phyloP scores from a whole-genome alignment of 1,140 invertebrate species.

The Eurosta solidaginis region DNA sequence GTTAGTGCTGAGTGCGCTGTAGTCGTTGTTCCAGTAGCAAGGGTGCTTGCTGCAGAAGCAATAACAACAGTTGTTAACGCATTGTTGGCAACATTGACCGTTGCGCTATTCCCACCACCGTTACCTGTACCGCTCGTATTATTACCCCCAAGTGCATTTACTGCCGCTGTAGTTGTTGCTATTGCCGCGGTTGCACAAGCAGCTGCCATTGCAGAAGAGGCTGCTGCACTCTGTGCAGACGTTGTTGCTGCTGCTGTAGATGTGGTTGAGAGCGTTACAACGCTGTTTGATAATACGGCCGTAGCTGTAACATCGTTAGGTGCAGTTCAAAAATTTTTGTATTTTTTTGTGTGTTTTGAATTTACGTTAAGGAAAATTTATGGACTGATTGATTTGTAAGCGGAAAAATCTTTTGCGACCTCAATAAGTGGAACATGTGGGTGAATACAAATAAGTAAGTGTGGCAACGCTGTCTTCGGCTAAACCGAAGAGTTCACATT shows the following conservation, averaged over 20 bases:
- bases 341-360: too few species aligned
- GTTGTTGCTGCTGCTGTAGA: constrained; percentile 38
- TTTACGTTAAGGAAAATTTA: constrained; percentile 4
- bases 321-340: constrained; percentile 32
- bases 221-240: constrained; percentile 39
- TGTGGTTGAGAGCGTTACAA: constrained; percentile 43
- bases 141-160: constrained; percentile 11
- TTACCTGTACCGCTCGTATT: constrained; percentile 34
- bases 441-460: too few species aligned
- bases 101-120: constrained; percentile 27
- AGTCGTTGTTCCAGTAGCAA: constrained; percentile 13
- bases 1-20: not conserved
- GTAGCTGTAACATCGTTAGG: constrained; percentile 33
- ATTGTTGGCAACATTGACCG: constrained; percentile 31
- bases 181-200: constrained; percentile 42
- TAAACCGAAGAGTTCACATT: too few species aligned
- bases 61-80: constrained; percentile 12
- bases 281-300: constrained; percentile 39
- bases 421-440: not conserved
- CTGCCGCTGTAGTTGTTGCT: constrained; percentile 37
- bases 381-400: not conserved
- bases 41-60: not conserved
- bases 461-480: too few species aligned
- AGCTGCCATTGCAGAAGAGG: constrained; percentile 47
- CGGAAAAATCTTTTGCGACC: not conserved